phyloP scores from a whole-genome alignment of 2,797 vertebrate genomes.

The Hydrolagus colliei region DNA sequence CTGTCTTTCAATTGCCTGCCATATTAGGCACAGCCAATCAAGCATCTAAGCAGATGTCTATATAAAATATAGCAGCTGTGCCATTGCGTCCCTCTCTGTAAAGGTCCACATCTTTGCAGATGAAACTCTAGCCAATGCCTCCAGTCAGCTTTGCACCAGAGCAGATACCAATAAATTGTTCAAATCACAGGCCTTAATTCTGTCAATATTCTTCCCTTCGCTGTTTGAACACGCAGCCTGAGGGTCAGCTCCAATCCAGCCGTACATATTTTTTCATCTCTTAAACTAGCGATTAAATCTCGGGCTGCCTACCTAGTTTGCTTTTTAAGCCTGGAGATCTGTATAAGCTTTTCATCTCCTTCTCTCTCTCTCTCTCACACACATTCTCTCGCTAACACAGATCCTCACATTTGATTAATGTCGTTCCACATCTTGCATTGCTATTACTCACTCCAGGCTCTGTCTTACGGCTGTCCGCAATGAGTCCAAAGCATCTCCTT shows the following conservation, averaged over 20 bases:
- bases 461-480: too few relatives aligned
- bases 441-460: background rate
- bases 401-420: background rate
- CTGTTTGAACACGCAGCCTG: conserved; percentile 6
- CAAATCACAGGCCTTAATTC: background rate
- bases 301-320: background rate
- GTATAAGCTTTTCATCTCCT: background rate
- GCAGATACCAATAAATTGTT: conserved; percentile 2
- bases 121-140: background rate
- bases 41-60: background rate
- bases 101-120: background rate
- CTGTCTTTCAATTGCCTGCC: background rate
- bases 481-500: too few relatives aligned
- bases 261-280: background rate
- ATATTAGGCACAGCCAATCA: background rate
- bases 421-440: background rate
- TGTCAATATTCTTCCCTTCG: background rate
- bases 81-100: background rate
- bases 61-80: too few relatives aligned
- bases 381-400: background rate
- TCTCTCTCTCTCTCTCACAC: background rate
- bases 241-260: background rate
- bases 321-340: conserved; percentile 5
- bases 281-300: conserved; percentile 4
- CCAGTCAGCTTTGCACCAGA: background rate